These are phyloP conservation scores for Ranitomeya variabilis DNA, from an alignment of 2,113 vertebrate species.

Conservation along the genomic window DNA sequence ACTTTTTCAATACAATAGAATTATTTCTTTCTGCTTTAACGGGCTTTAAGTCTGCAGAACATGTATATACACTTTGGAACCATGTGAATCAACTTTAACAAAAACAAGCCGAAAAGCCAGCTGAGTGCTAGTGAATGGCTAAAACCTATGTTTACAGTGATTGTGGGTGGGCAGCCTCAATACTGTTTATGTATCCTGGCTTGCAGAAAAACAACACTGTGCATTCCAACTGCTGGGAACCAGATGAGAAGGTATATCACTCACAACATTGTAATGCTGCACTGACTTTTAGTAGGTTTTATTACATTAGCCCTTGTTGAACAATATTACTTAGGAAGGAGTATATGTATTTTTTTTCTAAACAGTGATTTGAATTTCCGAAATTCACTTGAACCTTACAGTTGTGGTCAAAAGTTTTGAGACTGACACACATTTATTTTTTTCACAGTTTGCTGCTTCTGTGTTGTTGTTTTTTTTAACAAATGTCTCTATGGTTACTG, in stretches of 20 bases:
- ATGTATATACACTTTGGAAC: slow-evolving; percentile 55
- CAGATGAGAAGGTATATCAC: slow-evolving; percentile 67
- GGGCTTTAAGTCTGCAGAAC: rapidly evolving
- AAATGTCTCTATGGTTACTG: too few species aligned
- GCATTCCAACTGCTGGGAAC: slow-evolving; percentile 68
- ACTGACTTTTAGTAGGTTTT: not conserved
- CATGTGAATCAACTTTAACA: slow-evolving; percentile 65
- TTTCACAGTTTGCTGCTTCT: too few species aligned
- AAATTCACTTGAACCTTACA: too few species aligned
- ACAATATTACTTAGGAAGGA: not conserved
- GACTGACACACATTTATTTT: too few species aligned
- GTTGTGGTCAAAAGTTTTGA: too few species aligned
- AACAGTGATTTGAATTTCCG: not conserved
- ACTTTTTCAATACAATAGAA: not conserved
- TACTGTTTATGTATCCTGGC: slow-evolving; percentile 69
- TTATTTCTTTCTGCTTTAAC: not conserved
- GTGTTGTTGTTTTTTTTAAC: too few species aligned
- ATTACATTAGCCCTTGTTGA: not conserved
- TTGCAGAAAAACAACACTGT: slow-evolving; percentile 59
- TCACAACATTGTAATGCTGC: not conserved
- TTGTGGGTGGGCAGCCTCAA: slow-evolving; percentile 63
- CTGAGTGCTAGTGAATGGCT: slow-evolving; percentile 62
- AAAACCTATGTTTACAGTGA: slow-evolving; percentile 61
- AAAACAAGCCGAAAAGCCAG: slow-evolving; percentile 60
- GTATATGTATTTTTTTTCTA: not conserved